Conservation (phyloP, 2,888 invertebrate genomes). For the Leptinotarsa haldemani region DNA sequence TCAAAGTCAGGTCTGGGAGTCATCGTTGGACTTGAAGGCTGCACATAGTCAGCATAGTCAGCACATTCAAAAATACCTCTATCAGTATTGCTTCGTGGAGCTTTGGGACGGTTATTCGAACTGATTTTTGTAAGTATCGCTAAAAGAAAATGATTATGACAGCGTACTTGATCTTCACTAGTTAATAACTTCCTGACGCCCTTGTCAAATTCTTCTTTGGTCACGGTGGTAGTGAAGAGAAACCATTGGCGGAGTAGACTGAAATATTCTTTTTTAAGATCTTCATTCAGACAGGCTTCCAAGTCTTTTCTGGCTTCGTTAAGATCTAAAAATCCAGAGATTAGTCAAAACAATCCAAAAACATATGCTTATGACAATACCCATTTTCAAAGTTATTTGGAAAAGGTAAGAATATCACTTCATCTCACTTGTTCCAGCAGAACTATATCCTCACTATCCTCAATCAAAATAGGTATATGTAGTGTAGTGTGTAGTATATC, state of each 20-base stretch:
- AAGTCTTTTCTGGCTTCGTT: conserved; percentile 73
- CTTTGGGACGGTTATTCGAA: conserved; percentile 66
- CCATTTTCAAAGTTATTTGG: neutral
- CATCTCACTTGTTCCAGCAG: no score
- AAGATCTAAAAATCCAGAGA: conserved; percentile 58
- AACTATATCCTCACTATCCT: no score
- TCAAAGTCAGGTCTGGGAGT: conserved; percentile 59
- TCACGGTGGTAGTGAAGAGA: conserved; percentile 75
- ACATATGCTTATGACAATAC: neutral
- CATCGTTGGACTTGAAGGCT: conserved; percentile 69
- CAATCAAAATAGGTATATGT: no score
- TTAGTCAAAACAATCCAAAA: neutral
- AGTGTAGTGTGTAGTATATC: no score
- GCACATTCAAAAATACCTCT: conserved; percentile 71
- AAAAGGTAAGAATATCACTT: no score
- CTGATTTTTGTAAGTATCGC: conserved; percentile 69
- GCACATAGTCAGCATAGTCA: conserved; percentile 71
- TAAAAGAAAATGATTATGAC: conserved; percentile 87
- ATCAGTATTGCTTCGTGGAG: conserved; percentile 33
- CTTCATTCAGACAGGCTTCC: conserved; percentile 75
- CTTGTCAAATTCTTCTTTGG: conserved; percentile 85
- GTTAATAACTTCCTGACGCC: conserved; percentile 81
- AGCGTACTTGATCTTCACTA: conserved; percentile 77
- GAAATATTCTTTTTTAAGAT: conserved; percentile 76
- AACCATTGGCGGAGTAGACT: conserved; percentile 79